A percentile compares a stretch with the other conserved stretches of the same genome.
Conservation (phyloP, 2,888 invertebrate genomes). For the Allolobophora icterica region DNA sequence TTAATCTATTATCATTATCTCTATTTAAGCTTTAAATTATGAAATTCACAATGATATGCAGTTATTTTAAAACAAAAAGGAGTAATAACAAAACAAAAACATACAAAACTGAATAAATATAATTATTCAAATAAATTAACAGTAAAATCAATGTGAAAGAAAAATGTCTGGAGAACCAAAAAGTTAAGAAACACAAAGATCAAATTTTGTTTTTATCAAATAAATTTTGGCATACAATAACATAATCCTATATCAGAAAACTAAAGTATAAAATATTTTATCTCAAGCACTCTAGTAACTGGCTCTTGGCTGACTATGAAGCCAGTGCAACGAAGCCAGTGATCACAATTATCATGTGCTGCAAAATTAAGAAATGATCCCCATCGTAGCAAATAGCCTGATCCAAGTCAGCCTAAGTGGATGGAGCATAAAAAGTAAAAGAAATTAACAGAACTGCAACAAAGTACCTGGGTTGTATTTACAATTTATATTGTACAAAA, state of each 20-base stretch:
- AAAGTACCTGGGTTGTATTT: neutral
- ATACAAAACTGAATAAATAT: neutral
- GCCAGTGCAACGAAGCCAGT: neutral
- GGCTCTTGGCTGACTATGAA: neutral
- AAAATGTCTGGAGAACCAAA: neutral
- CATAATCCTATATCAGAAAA: neutral
- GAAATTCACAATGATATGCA: neutral
- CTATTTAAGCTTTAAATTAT: neutral
- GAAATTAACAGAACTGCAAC: neutral
- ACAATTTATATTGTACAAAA: neutral
- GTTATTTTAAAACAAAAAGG: neutral
- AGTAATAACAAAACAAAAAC: neutral
- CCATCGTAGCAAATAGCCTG: too few species aligned
- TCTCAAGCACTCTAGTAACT: neutral
- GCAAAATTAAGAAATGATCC: too few species aligned
- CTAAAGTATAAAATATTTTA: neutral
- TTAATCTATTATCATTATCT: too few species aligned
- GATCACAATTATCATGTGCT: neutral
- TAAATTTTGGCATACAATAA: neutral
- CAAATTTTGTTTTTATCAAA: neutral
- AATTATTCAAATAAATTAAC: neutral
- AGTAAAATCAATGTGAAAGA: neutral
- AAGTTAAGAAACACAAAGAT: neutral
- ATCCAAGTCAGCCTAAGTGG: too few species aligned
- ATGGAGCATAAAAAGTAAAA: neutral